Base-by-base conservation (phyloP, 37 sponge, comb jelly and placozoan genomes). In the Bolinopsis microptera region DNA sequence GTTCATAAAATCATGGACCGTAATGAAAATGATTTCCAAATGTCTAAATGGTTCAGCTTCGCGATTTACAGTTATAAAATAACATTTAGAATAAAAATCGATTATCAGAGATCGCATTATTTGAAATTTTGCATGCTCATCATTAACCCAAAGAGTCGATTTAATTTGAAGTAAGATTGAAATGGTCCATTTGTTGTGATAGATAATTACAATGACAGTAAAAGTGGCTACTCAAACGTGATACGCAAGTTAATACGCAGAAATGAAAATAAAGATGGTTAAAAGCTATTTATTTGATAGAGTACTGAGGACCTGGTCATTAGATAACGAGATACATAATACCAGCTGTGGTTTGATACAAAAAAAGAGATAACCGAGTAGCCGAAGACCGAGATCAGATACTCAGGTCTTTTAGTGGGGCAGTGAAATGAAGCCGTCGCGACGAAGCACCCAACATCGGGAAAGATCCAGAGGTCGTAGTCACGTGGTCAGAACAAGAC, bases 61-160 rank as follows among this genome's bases (percentile, higher is more conserved):
- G 13, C 13, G 61, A 48, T 13, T 48, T 48, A 5, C 61, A 48
- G 61, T 5, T 48, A 48, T 48, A 48, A 48, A 13, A 48, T 48
- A 48, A 48, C 61, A 48, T 48, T 70, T 70, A 70, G 30, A 70
- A 70, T 70, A 70, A 70, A 61, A 70, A 70, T 70, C 74, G 30
- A 70, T 70, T 70, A 70, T 22, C 21, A 70, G 21, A 8, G 21
- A 22, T 70, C 2, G 30, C 2, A 70, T 70, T 28, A 70, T 22
- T 26, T 24, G 25, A 26, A 70, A 22, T 22, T 26, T 26, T 70
- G 74, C 74, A 70, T 70, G 74, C 30, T 70, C 3, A n/a, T 28
- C 25, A 70, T 70, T n/a, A 28, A 70, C 30, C 74, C 5, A 70
- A 22, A 2, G 26, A 48, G 74, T n/a, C 30, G 5, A 70, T 70